These are phyloP conservation scores for Bellardia bayeri DNA, from an alignment of 2,888 invertebrate species.

Conservation along the genomic window DNA sequence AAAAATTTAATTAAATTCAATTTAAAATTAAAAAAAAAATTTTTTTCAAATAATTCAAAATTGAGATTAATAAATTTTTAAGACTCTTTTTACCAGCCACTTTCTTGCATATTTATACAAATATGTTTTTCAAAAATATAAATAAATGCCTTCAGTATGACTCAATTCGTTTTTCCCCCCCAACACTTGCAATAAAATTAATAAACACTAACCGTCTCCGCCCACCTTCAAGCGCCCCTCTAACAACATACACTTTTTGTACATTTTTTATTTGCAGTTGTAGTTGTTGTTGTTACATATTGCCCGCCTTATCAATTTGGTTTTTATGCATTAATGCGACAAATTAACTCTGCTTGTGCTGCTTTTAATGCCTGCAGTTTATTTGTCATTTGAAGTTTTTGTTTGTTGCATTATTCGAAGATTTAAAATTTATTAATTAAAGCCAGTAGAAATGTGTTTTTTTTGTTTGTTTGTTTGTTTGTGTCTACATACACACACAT, in stretches of 20 bases:
- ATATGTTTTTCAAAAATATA: background rate
- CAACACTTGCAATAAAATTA: slow-evolving; percentile 59
- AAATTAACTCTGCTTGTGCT: slow-evolving; percentile 74
- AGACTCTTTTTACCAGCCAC: too few relatives aligned
- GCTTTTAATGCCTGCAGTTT: slow-evolving; percentile 72
- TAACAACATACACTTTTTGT: slow-evolving; percentile 11
- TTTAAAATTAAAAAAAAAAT: too few relatives aligned
- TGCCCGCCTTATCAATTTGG: slow-evolving; percentile 47
- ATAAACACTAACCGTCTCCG: slow-evolving; percentile 55
- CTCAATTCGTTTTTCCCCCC: background rate
- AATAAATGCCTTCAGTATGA: background rate
- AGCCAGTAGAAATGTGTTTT: slow-evolving; percentile 68
- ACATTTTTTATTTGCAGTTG: slow-evolving; percentile 9
- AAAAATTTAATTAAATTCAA: too few relatives aligned
- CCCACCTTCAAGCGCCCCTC: slow-evolving; percentile 28
- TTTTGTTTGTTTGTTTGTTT: background rate
- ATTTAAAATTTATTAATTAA: slow-evolving; percentile 76
- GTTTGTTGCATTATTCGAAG: slow-evolving; percentile 60
- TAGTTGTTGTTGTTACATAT: slow-evolving; percentile 11
- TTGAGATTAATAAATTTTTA: too few relatives aligned
- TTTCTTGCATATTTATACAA: too few relatives aligned
- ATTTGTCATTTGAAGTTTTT: slow-evolving; percentile 74
- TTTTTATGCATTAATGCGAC: slow-evolving; percentile 74
- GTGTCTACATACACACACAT: background rate
- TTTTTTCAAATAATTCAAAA: too few relatives aligned